These are phyloP conservation scores for Macheiramphus alcinus DNA, from an alignment of 2,113 vertebrate species.

Conservation along the genomic window DNA sequence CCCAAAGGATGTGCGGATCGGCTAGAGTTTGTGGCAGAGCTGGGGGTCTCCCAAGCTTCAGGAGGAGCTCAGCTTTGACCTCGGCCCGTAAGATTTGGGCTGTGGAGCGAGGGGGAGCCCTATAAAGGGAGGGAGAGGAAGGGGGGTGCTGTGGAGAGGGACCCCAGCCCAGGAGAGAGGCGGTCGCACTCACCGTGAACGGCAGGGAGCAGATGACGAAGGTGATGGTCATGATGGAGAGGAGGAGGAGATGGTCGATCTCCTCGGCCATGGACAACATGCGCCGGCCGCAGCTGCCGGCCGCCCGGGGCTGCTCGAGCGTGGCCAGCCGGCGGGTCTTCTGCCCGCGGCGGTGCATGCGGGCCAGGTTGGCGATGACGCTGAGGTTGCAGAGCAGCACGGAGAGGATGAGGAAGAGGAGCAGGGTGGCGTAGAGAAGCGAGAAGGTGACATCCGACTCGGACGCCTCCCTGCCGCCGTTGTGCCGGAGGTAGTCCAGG, in stretches of 20 bases:
- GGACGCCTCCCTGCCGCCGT: accelerated
- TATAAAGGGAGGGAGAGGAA: not conserved
- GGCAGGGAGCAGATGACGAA: constrained; percentile 92
- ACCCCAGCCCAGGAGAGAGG: too few relatives aligned
- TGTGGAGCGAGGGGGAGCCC: not conserved
- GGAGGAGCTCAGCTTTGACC: not conserved
- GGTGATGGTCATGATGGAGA: constrained; percentile 90
- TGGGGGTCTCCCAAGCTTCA: not conserved
- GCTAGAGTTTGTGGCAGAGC: not conserved
- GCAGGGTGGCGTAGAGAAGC: constrained; percentile 82
- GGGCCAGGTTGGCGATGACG: constrained; percentile 80
- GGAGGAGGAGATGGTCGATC: constrained; percentile 88
- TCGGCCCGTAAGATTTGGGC: not conserved
- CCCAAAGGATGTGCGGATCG: not conserved
- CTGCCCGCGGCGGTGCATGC: constrained; percentile 77
- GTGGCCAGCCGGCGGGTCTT: not conserved
- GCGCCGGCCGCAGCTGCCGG: not conserved
- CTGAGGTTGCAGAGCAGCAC: constrained; percentile 85
- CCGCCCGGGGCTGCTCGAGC: not conserved
- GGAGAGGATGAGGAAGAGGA: constrained; percentile 82
- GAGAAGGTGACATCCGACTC: constrained; percentile 62
- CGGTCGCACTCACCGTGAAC: constrained; percentile 81
- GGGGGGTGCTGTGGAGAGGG: accelerated
- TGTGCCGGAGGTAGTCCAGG: accelerated
- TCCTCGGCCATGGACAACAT: constrained; percentile 82